Conservation (phyloP, 2,888 invertebrate species). For the Hypsopygia costalis region DNA sequence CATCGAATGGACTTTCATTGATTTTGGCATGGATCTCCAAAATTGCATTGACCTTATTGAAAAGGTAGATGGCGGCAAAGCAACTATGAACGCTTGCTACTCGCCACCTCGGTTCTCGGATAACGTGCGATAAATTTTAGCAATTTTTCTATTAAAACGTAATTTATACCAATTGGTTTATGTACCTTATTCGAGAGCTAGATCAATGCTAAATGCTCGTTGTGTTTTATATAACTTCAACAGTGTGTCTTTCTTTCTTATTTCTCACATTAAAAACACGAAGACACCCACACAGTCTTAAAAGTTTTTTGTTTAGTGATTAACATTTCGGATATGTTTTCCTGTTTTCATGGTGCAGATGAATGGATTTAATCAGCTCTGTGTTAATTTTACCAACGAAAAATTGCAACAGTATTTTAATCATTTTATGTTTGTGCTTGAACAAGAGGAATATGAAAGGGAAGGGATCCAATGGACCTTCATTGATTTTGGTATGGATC, state of each 20-base stretch:
- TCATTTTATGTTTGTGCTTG: conserved; percentile 97
- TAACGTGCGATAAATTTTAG: conserved; percentile 31
- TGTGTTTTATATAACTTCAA: conserved; percentile 52
- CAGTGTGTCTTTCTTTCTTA: conserved; percentile 43
- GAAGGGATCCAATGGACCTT: conserved; percentile 95
- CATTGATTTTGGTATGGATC: conserved; percentile 97
- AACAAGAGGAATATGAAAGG: conserved; percentile 96
- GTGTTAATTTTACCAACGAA: conserved; percentile 98
- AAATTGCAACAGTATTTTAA: conserved; percentile 98
- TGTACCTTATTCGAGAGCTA: conserved; percentile 47
- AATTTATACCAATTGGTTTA: conserved; percentile 16
- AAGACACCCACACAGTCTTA: conserved; percentile 29
- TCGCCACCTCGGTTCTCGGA: conserved; percentile 61
- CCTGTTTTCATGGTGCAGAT: conserved; percentile 80
- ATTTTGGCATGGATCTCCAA: conserved; percentile 98
- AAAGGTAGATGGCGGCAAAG: conserved; percentile 87
- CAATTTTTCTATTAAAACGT: conserved; percentile 1
- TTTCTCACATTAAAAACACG: conserved; percentile 30
- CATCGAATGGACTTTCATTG: conserved; percentile 97
- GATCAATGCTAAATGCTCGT: conserved; percentile 59
- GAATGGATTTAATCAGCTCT: conserved; percentile 97
- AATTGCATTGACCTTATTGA: conserved; percentile 97
- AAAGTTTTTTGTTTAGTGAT: conserved; percentile 22
- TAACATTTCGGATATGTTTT: conserved; percentile 30
- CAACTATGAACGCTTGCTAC: conserved; percentile 74